Conservation (phyloP, 1,140 invertebrate species). For the Sycophaga agraensis region DNA sequence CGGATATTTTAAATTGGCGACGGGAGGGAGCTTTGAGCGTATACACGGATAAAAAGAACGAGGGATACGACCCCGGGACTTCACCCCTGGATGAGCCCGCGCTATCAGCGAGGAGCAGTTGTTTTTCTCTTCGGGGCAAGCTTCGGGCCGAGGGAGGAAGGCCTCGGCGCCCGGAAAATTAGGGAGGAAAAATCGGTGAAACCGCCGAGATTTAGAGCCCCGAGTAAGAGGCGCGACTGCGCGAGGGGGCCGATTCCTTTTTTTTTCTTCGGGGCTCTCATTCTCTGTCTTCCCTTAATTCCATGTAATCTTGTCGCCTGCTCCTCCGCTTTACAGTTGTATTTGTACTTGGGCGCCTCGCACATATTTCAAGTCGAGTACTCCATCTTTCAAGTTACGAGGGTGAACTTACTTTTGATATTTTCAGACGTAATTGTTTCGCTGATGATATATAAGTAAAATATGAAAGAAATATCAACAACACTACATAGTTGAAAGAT, state of each 20-base stretch:
- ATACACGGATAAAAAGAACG: not conserved
- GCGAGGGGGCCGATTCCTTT: conserved; percentile 4
- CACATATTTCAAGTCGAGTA: too few species aligned
- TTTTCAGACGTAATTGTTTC: too few species aligned
- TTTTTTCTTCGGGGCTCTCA: conserved; percentile 1
- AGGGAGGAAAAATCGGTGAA: conserved; percentile 32
- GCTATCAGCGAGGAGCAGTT: conserved; percentile 1
- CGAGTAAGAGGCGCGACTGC: not conserved
- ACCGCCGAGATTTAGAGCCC: not conserved
- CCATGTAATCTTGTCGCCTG: conserved; percentile 2
- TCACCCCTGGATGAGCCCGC: too few species aligned
- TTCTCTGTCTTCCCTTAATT: conserved; percentile 5
- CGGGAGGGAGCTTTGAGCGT: not conserved
- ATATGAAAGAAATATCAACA: too few species aligned
- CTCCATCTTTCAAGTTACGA: too few species aligned
- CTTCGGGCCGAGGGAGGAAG: not conserved
- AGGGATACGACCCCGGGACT: too few species aligned
- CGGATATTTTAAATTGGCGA: too few species aligned
- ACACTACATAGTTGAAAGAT: too few species aligned
- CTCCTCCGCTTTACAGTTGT: too few species aligned
- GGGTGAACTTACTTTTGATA: too few species aligned
- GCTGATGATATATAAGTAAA: too few species aligned
- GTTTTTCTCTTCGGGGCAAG: not conserved
- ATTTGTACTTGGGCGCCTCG: too few species aligned
- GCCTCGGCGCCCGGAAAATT: conserved; percentile 40